Evolutionary conservation across 2,113 vertebrate species (phyloP), one percentile per base, ranked within the genome.

Genomic region (Protomyctophum bolini): DNA sequence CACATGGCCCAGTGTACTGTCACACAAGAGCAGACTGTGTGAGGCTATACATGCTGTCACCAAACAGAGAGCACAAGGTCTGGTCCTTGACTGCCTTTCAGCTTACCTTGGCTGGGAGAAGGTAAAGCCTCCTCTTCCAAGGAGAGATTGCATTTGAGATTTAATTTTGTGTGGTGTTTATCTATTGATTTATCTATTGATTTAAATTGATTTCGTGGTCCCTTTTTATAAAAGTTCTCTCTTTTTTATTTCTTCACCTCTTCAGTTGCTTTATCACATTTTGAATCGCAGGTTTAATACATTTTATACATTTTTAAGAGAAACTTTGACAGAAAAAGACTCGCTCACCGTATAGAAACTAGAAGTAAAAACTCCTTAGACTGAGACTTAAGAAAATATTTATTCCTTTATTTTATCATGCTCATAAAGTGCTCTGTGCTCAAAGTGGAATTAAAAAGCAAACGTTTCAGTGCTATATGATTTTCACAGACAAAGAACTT

Each of bases 71-170:
- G 93, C 95, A 10, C 81, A 77, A 60, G 90, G 80, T 2, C 93
- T 94, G 8, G 66, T 95, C 29, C 83, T 94, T 62, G 28, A 81
- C 72, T 97, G 90, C 70, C 76, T 97, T 50, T 90, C 86, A 33
- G 86, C 88, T 1, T 97, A 94, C 68, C 91, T 98, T 62, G 92
- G 62, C 50, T 98, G 96, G 96, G 95, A 97, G 8, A 94, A 96
- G 97, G 98, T 97, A 87, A 70, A 87, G 48, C 65, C 80, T 47
- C 69, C 41, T 52, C 63, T 60, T 29, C 10, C 7, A 52, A 47
- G 41, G 0, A 7, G 33, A 41, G 33, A 41, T 41, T 74, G 7
- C 8, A 55, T 6, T 3, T 2, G 0, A 41, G 33, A 41, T 41
- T 46, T 68, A 6, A 46, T 54, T 4, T 7, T 52, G 41, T 63